These are phyloP conservation scores for Phocoena sinus DNA, from an alignment of 2,113 vertebrate species.

Conservation along the genomic window DNA sequence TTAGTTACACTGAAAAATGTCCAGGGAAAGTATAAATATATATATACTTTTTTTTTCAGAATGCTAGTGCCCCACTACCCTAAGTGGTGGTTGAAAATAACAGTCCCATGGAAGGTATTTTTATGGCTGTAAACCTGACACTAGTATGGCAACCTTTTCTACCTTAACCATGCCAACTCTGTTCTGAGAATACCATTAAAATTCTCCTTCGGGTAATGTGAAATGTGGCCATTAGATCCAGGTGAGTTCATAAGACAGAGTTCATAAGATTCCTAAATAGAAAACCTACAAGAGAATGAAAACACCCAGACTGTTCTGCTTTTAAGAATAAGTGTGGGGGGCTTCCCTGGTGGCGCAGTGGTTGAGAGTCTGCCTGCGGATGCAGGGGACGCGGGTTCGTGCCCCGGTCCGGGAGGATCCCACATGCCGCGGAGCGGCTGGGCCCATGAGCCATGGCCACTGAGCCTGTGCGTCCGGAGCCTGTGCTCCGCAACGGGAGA, in stretches of 20 bases:
- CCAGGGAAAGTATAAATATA: neutral
- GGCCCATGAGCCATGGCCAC: too few species aligned
- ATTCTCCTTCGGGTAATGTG: neutral
- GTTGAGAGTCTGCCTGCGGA: too few species aligned
- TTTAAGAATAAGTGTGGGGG: neutral
- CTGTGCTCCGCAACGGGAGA: too few species aligned
- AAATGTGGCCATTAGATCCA: neutral
- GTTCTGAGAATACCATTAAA: neutral
- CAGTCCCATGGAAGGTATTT: neutral
- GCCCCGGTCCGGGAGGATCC: too few species aligned
- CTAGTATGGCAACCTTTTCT: neutral
- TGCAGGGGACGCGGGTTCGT: too few species aligned
- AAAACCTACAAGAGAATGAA: neutral
- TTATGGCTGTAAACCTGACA: neutral
- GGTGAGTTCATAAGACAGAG: neutral
- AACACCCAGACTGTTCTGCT: neutral
- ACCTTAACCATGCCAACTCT: neutral
- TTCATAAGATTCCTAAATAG: neutral
- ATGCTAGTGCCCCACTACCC: neutral
- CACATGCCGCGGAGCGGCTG: too few species aligned
- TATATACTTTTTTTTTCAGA: neutral
- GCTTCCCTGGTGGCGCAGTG: too few species aligned
- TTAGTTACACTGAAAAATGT: neutral
- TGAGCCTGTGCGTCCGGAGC: too few species aligned
- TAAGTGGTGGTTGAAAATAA: neutral